phyloP scores from a whole-genome alignment of 2,888 invertebrate genomes.

The Dryococelus australis region DNA sequence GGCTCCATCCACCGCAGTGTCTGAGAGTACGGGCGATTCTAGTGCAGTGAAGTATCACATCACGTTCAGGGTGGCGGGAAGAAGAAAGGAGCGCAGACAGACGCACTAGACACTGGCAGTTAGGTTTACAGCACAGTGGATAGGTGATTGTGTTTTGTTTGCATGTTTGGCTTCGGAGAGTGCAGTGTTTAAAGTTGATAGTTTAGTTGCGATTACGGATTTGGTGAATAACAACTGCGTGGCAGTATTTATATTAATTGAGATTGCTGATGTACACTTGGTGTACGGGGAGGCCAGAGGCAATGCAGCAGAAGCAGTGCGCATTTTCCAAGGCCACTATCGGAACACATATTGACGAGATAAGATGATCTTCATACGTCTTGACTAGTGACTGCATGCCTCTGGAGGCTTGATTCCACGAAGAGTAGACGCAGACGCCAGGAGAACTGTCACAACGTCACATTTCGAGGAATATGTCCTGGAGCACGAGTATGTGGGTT shows the following conservation, averaged over 20 bases:
- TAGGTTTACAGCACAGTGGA: not conserved
- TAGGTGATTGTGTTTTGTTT: not conserved
- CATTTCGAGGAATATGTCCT: constrained; percentile 17
- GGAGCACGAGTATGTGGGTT: too few species aligned
- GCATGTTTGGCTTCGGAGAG: not conserved
- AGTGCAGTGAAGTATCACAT: not conserved
- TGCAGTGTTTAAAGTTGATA: not conserved
- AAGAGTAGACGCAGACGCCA: not conserved
- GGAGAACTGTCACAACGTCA: not conserved
- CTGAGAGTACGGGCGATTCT: not conserved
- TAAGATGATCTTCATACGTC: not conserved
- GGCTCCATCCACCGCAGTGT: not conserved
- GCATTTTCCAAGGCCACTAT: not conserved
- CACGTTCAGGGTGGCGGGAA: not conserved
- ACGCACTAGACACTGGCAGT: not conserved
- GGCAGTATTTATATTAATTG: not conserved
- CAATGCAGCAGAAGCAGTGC: not conserved
- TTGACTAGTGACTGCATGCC: not conserved
- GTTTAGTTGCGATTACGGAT: not conserved
- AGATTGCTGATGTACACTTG: not conserved
- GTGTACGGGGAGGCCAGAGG: not conserved
- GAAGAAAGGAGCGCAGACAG: not conserved
- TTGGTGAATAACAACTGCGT: not conserved
- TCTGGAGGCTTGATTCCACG: not conserved
- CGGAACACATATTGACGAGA: not conserved